Conservation (phyloP, 1,140 invertebrate species). For the Lordiphosa clarofinis region DNA sequence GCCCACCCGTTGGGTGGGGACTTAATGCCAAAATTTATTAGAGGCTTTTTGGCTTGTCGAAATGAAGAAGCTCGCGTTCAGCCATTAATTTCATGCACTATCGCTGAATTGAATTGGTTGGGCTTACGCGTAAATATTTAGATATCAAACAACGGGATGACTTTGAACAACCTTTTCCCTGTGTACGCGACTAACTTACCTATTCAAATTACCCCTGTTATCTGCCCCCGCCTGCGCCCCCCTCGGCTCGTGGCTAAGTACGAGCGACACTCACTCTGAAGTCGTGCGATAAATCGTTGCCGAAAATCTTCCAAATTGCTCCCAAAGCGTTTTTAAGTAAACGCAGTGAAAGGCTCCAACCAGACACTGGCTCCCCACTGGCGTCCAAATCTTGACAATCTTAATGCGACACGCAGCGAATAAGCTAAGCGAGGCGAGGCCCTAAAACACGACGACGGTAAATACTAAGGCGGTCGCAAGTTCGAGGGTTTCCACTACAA, state of each 20-base stretch:
- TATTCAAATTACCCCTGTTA: slow-evolving; percentile 62
- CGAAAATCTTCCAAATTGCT: slow-evolving; percentile 70
- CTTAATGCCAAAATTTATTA: slow-evolving; percentile 62
- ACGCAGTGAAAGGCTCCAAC: slow-evolving; percentile 34
- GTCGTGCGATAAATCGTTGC: slow-evolving; percentile 58
- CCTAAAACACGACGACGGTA: slow-evolving; percentile 53
- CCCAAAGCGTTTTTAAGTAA: slow-evolving; percentile 58
- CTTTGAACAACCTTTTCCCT: slow-evolving; percentile 56
- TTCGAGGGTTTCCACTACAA: slow-evolving; percentile 56
- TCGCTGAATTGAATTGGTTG: slow-evolving; percentile 59
- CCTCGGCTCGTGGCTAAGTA: slow-evolving; percentile 39
- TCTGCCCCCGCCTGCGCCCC: slow-evolving; percentile 16
- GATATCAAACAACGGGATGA: slow-evolving; percentile 17
- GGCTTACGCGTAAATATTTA: slow-evolving; percentile 15
- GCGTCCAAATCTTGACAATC: slow-evolving; percentile 66
- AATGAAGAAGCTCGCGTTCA: slow-evolving; percentile 27
- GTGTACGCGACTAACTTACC: slow-evolving; percentile 20
- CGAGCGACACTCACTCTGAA: slow-evolving; percentile 59
- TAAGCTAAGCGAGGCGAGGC: slow-evolving; percentile 47
- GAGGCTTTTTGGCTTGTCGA: slow-evolving; percentile 18
- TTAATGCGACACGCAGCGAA: slow-evolving; percentile 57
- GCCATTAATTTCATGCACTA: slow-evolving; percentile 67
- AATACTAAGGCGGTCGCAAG: slow-evolving; percentile 37
- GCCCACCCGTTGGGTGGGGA: background rate
- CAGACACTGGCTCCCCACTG: slow-evolving; percentile 36